A percentile compares a stretch with the other conserved stretches of the same genome.
These are phyloP conservation scores for Gadopsis marmoratus DNA, from an alignment of 2,797 vertebrate species.

Conservation along the genomic window DNA sequence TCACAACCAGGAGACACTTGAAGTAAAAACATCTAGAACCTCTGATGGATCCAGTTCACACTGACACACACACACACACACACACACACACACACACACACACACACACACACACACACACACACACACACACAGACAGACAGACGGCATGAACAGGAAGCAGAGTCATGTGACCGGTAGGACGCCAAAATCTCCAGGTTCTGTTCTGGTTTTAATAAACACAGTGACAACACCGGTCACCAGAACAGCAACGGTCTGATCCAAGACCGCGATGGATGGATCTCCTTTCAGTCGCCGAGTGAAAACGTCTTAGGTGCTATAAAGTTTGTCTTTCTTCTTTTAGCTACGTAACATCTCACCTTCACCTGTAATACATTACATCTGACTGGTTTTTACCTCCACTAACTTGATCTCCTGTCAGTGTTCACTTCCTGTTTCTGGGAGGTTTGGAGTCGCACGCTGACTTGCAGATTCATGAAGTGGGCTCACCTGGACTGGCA, in stretches of 20 bases:
- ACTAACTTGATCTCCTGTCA: no score
- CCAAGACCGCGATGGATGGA: background rate
- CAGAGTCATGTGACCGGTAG: slow-evolving; percentile 16
- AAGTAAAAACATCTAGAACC: background rate
- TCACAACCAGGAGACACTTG: no score
- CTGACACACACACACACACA: slow-evolving; percentile 5
- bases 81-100: background rate
- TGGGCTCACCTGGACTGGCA: background rate
- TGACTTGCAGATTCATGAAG: background rate
- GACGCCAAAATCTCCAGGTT: slow-evolving; percentile 16
- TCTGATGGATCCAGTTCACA: background rate
- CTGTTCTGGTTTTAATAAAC: background rate
- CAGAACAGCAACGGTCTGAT: background rate
- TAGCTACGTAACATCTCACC: no score
- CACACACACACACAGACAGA: background rate
- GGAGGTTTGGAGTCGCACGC: no score
- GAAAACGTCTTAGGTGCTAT: background rate
- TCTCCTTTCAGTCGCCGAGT: background rate
- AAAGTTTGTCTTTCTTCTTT: no score
- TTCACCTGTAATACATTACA: no score
- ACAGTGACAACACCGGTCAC: no score
- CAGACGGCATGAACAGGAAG: slow-evolving; percentile 14
- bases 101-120: slow-evolving; percentile 3
- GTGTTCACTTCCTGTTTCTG: background rate
- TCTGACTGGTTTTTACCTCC: no score